phyloP scores from a whole-genome alignment of 2,797 vertebrate species.

The Philypnodon macrostomus region DNA sequence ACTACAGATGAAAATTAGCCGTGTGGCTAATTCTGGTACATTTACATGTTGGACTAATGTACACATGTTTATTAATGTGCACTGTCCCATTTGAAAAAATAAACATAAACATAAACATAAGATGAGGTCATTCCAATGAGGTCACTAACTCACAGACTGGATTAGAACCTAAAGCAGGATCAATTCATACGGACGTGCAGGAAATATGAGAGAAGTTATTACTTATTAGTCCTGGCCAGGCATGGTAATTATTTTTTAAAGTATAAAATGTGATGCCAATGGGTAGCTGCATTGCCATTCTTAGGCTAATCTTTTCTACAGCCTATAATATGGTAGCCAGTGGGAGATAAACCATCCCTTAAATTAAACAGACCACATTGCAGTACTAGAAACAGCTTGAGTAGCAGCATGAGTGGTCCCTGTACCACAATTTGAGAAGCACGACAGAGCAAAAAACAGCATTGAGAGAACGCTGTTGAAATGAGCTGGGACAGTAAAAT shows the following conservation, averaged over 20 bases:
- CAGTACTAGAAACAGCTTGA: no score
- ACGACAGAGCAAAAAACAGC: not conserved
- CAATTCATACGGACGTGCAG: not conserved
- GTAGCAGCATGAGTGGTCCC: no score
- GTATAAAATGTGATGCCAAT: not conserved
- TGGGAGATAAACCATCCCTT: not conserved
- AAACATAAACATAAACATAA: no score
- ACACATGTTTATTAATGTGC: no score
- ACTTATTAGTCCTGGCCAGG: not conserved
- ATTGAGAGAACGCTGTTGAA: conserved; percentile 31
- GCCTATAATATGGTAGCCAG: not conserved
- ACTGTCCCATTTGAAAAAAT: no score
- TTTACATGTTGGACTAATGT: no score
- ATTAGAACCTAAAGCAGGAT: conserved; percentile 10
- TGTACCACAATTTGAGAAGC: conserved; percentile 1
- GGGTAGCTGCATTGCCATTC: not conserved
- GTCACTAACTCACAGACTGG: conserved; percentile 36
- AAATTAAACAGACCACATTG: conserved; percentile 1
- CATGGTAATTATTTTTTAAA: not conserved
- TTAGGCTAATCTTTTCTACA: not conserved
- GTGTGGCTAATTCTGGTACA: no score
- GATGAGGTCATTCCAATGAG: conserved; percentile 63
- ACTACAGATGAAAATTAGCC: no score
- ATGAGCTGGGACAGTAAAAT: conserved; percentile 39
- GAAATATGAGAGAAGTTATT: not conserved